Evolutionary conservation across 2,888 invertebrate genomes (phyloP).

Genomic region (Orthonevra nobilis): DNA sequence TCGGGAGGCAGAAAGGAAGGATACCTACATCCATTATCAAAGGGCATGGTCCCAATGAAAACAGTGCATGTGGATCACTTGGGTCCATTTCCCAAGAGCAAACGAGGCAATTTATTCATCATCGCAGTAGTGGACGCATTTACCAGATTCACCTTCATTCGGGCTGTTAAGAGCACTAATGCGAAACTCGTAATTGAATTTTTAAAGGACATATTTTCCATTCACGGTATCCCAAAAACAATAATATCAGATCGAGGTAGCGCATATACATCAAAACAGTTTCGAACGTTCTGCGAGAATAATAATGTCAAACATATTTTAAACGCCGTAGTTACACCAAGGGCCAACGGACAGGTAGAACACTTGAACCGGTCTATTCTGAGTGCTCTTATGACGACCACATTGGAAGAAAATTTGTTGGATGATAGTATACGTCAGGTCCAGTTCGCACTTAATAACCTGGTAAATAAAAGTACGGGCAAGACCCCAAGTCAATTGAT

Average conservation of each 20-base stretch:
- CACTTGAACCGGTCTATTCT: slow-evolving; percentile 67
- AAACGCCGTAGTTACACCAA: slow-evolving; percentile 63
- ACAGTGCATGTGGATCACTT: too few species aligned
- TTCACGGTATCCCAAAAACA: slow-evolving; percentile 54
- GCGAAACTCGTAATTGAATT: too few species aligned
- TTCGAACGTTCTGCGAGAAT: slow-evolving; percentile 72
- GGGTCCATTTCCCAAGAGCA: too few species aligned
- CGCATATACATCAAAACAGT: slow-evolving; percentile 75
- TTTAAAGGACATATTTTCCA: too few species aligned
- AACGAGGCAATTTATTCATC: too few species aligned
- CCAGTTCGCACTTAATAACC: slow-evolving; percentile 68
- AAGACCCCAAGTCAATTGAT: slow-evolving; percentile 71
- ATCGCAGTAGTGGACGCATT: too few species aligned
- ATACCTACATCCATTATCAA: slow-evolving; percentile 75
- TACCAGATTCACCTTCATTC: too few species aligned
- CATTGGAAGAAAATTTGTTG: slow-evolving; percentile 56
- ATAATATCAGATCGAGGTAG: slow-evolving; percentile 76
- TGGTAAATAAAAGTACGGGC: slow-evolving; percentile 37
- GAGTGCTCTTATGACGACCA: slow-evolving; percentile 48
- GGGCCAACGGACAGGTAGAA: slow-evolving; percentile 72
- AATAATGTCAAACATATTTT: slow-evolving; percentile 28
- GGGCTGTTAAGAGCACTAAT: too few species aligned
- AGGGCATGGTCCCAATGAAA: too few species aligned
- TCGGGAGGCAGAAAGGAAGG: slow-evolving; percentile 72
- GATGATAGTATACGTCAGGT: slow-evolving; percentile 59